A percentile compares a stretch with the other conserved stretches of the same genome.
phyloP scores from a whole-genome alignment of 2,797 vertebrate species.

The Nothura maculosa region DNA sequence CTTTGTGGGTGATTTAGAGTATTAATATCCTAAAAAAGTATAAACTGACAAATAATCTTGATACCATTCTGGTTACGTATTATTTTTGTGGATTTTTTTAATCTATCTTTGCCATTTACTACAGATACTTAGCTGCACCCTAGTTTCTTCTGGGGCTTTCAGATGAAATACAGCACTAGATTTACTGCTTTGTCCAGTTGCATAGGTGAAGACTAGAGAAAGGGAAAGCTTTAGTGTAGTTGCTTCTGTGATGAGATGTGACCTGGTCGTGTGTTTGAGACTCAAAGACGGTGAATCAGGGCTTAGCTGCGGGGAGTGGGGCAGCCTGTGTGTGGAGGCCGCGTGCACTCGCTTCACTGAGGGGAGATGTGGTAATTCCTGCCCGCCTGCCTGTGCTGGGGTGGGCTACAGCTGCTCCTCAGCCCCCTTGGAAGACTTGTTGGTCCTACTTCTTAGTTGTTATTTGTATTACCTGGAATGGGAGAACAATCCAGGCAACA shows the following conservation, averaged over 20 bases:
- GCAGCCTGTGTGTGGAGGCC: fast-evolving
- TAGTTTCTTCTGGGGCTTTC: background rate
- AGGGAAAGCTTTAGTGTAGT: background rate
- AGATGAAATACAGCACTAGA: background rate
- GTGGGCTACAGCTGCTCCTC: background rate
- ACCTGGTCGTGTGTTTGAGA: background rate
- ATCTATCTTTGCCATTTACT: background rate
- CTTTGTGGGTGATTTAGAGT: background rate
- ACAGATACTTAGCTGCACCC: background rate
- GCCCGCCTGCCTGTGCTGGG: background rate
- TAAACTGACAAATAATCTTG: background rate
- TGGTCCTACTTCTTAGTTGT: background rate
- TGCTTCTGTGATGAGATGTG: background rate
- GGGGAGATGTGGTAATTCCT: background rate
- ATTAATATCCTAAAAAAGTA: background rate
- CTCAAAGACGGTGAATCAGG: background rate
- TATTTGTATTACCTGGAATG: background rate
- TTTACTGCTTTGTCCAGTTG: background rate
- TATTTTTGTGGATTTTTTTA: background rate
- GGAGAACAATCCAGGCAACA: background rate
- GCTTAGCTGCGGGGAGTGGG: background rate
- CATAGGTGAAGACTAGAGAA: background rate
- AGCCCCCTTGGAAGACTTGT: background rate
- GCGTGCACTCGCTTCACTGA: fast-evolving
- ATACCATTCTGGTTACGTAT: background rate